Base-by-base conservation (phyloP, 92 coral and sea anemone genomes). In the Heteractis magnifica region DNA sequence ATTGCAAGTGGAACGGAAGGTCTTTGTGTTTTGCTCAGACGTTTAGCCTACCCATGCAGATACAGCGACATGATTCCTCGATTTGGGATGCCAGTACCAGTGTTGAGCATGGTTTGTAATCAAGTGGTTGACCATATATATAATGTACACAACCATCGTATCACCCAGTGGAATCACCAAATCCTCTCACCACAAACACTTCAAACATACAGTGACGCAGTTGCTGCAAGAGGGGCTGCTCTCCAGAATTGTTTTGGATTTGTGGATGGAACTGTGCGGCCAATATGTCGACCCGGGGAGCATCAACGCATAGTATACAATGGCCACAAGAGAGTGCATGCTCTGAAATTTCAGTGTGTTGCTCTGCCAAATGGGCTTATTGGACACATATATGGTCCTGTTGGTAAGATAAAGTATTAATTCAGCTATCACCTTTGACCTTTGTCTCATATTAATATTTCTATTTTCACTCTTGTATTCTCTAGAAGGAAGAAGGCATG, bases 61-160 rank as follows among this genome's bases (percentile, higher is more conserved):
- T 75, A 75, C 18, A 23, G 79, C 8, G 79, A 75, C 23, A 75
- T 75, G 59, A 16, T 75, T 49, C 56, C 9, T 16, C 6, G 62
- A 15, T 75, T 75, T 75, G 79, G 48, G 12, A 44, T n/a, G 6
- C 76, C 76, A 6, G 76, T 71, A n/a, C 76, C 76, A n/a, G 49
- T 71, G 8, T 26, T 71, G 23, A 71, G 76, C 23, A 71, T 9
- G 76, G 23, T 71, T 34, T 34, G 44, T 34, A 34, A 34, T 2
- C 44, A 34, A 34, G 44, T 34, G 44, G 44, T 34, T 34, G 44
- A 55, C 59, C 59, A 8, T 9, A 59, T 59, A 5, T 59, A 59
- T 59, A 19, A 59, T 11, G 15, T 11, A 59, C 65, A 59, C n/a
- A 4, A 15, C 6, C 14, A 59, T 19, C 14, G 65, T 5, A 19